Evolutionary conservation across 2,888 invertebrate species (phyloP), one percentile per base, ranked within the genome.

Genomic region (Crematogaster levior): DNA sequence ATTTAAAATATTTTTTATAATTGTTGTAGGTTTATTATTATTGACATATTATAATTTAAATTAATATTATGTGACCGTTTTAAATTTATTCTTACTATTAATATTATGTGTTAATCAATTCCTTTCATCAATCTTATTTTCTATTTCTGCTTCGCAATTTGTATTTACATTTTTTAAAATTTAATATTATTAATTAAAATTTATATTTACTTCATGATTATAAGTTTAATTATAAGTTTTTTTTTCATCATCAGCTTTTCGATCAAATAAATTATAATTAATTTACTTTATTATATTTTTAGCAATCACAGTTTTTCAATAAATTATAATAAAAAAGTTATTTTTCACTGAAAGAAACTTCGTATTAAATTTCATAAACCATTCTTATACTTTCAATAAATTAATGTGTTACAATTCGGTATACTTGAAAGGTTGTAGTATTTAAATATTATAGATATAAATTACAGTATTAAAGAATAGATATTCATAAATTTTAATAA

Each of bases 401-500:
- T 37, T 24, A 3, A 21, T 18, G 10, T 5, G 37, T 58, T 72
- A 18, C 37, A 27, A n/a, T 10, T n/a, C 34, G 7, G 1, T 43
- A 18, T n/a, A n/a, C 15, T 65, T 63, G 18, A 40, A 65, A 65
- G 63, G 24, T 63, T 40, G 21, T 24, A 27, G 3, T 46, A 46
- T 43, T 66, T 65, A 40, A 63, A 63, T 37, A n/a, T n/a, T n/a
- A n/a, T n/a, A n/a, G n/a, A n/a, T n/a, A n/a, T n/a, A n/a, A n/a
- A n/a, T n/a, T n/a, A n/a, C n/a, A n/a, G n/a, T n/a, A n/a, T n/a
- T n/a, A n/a, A n/a, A n/a, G 24, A 3, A 61, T 27, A 3, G 15
- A 40, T 12, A 4, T 24, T 18, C 43, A 43, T 65, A 65, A 27
- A 65, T 65, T 65, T 27, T 65, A 43, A 66, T 66, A 43, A 66